Evolutionary conservation across 1,140 invertebrate genomes (phyloP).

Genomic region (Cotesia vestalis): DNA sequence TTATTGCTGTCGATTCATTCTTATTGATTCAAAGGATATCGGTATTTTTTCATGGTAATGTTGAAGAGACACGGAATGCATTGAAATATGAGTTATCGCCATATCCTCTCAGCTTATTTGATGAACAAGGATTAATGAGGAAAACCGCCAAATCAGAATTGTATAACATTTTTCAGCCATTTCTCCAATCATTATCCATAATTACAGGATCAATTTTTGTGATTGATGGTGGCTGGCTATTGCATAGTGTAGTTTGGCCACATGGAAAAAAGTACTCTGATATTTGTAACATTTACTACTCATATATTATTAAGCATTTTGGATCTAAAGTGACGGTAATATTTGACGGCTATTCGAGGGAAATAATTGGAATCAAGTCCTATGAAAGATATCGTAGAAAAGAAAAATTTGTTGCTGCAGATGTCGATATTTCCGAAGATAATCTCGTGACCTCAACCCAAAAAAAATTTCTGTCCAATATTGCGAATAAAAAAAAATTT

Average conservation of each 20-base stretch:
- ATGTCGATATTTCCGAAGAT: constrained; percentile 4
- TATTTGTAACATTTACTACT: constrained; percentile 22
- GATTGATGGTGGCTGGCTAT: constrained; percentile 41
- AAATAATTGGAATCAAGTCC: constrained; percentile 16
- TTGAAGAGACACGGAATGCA: constrained; percentile 51
- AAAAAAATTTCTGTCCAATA: constrained; percentile 38
- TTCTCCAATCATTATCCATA: background rate
- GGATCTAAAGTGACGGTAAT: constrained; percentile 9
- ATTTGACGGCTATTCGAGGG: constrained; percentile 32
- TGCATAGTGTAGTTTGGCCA: constrained; percentile 38
- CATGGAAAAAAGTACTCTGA: constrained; percentile 25
- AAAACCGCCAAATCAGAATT: constrained; percentile 55
- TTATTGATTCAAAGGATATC: constrained; percentile 58
- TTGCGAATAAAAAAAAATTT: constrained; percentile 36
- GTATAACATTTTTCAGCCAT: constrained; percentile 48
- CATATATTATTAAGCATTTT: constrained; percentile 23
- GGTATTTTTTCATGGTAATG: constrained; percentile 37
- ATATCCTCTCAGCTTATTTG: constrained; percentile 51
- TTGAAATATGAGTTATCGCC: constrained; percentile 57
- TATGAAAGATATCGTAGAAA: constrained; percentile 32
- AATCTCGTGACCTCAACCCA: constrained; percentile 25
- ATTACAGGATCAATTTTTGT: constrained; percentile 20
- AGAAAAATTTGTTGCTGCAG: constrained; percentile 13
- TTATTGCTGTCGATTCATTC: constrained; percentile 44
- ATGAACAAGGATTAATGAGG: constrained; percentile 51